Base-by-base conservation (phyloP, 2,797 vertebrate genomes). In the Hydrocynus forskahlii region DNA sequence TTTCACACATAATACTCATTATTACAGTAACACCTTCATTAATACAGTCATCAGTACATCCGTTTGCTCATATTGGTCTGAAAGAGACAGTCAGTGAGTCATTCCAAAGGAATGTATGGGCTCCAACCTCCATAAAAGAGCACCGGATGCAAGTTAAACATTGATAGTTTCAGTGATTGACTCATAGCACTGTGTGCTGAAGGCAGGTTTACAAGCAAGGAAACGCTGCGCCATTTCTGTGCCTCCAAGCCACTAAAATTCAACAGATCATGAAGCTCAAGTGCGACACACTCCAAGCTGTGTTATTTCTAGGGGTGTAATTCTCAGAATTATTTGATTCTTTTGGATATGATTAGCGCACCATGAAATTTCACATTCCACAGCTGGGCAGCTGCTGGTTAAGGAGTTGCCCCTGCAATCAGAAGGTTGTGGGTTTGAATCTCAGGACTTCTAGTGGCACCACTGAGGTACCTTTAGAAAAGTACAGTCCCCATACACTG, bases 131-230 rank as follows among this genome's bases (percentile, higher is more conserved):
- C 43, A 76, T 73, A 76, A 59, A 63, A 77, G 63, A 40, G n/a
- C 43, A 60, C 43, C 8, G 23, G 23, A 54, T 60, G 19, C 0
- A 38, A 52, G 80, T 82, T 81, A 81, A 73, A 82, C 69, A 84
- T 80, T 80, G 81, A 85, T 75, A 23, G 54, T 23, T 67, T 23
- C 9, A 59, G 66, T 38, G 21, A 29, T 12, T 14, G 83, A 72
- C 69, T 70, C 57, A 57, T 55, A 63, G 52, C 35, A 19, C 7
- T 40, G 14, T 63, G 25, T 17, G 29, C 12, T 55, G 38, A 25
- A 40, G 60, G 4, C 19, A 38, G 63, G 35, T 35, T 64, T 64
- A 64, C 60, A 62, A 62, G 57, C 21, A 60, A 25, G 23, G 21
- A 25, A 29, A 35, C 60, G 16, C 60, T 62, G 25, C 25, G 7